Evolutionary conservation across 1,140 invertebrate genomes (phyloP).

Genomic region (Penaeus japonicus): DNA sequence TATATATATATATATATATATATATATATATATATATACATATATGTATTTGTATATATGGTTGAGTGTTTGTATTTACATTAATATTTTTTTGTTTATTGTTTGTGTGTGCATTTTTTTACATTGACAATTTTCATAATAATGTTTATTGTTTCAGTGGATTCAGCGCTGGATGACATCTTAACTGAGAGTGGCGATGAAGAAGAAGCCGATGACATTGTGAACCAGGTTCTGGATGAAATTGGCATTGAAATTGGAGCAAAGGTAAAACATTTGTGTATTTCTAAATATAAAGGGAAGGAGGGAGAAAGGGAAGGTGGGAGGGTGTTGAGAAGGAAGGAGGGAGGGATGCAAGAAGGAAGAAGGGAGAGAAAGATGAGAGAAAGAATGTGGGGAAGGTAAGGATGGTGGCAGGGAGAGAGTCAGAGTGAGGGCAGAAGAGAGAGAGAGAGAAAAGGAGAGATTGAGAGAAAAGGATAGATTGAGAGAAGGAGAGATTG

Average conservation of each 20-base stretch:
- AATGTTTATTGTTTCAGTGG: constrained; percentile 72
- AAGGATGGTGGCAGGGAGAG: no score
- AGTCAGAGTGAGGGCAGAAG: no score
- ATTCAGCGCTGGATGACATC: constrained; percentile 90
- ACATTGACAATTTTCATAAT: neutral
- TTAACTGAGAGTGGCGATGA: constrained; percentile 81
- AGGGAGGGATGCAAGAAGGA: no score
- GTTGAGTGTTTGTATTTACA: neutral
- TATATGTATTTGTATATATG: neutral
- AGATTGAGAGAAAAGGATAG: no score
- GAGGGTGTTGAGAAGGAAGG: no score
- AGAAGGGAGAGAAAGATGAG: no score
- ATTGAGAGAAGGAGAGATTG: no score
- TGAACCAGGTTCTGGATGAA: constrained; percentile 90
- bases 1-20: neutral
- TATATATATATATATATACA: neutral
- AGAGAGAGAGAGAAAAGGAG: no score
- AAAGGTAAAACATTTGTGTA: constrained; percentile 70
- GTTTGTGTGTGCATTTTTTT: neutral
- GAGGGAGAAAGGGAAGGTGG: no score
- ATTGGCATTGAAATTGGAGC: constrained; percentile 94
- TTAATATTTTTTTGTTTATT: neutral
- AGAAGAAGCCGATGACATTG: constrained; percentile 84
- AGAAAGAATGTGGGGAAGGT: no score
- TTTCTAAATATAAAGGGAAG: no score